phyloP scores from a whole-genome alignment of 2,888 invertebrate genomes.

The Mythimna vitellina region DNA sequence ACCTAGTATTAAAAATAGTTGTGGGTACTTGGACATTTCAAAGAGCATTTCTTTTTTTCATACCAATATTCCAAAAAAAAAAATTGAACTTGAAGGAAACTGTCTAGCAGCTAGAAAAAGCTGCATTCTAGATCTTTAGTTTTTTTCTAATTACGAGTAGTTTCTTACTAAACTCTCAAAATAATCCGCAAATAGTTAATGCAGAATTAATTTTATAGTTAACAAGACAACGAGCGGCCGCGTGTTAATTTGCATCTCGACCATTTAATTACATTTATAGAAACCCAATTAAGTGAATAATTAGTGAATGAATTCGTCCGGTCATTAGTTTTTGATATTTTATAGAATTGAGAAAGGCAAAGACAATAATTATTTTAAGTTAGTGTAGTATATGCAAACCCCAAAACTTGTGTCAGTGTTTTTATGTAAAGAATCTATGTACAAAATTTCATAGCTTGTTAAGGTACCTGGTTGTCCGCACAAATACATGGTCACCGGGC shows the following conservation, averaged over 20 bases:
- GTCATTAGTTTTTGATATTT: conserved; percentile 8
- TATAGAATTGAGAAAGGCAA: neutral
- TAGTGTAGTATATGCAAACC: no score
- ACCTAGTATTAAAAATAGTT: no score
- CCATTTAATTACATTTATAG: conserved; percentile 48
- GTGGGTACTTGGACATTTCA: no score
- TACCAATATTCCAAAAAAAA: no score
- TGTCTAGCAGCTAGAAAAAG: neutral
- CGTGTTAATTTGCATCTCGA: conserved; percentile 46
- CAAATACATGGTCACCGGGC: no score
- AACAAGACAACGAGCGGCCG: conserved; percentile 17
- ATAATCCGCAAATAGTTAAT: conserved; percentile 7
- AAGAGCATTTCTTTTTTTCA: no score
- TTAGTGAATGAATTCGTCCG: conserved; percentile 28
- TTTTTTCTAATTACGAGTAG: neutral
- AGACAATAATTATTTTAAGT: neutral
- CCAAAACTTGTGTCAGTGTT: no score
- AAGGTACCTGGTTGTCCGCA: no score
- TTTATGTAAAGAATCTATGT: no score
- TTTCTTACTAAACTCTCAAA: neutral
- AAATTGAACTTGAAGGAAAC: neutral
- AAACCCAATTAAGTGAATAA: conserved; percentile 41
- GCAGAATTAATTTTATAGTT: conserved; percentile 15
- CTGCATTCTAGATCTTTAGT: no score
- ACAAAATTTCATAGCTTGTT: no score